Base-by-base conservation (phyloP, 2,888 invertebrate genomes). In the Lepas anatifera region DNA sequence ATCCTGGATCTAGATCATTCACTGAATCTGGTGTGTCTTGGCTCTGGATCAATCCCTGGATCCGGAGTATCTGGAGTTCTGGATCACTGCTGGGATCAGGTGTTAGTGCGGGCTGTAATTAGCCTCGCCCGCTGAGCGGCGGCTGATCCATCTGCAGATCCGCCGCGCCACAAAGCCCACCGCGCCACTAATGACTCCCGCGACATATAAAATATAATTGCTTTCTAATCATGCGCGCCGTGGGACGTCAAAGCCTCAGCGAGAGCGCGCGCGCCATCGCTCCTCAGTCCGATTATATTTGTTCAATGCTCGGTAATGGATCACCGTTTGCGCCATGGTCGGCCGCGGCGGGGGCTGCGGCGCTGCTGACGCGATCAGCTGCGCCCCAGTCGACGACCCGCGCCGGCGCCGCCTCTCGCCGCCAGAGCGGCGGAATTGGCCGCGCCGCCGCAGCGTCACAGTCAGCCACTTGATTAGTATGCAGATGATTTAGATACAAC, bases 171-270 rank as follows among this genome's bases (percentile, higher is more conserved):
- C 58, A 58, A 58, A 58, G 58, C 58, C 48, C 7, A 18, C 58
- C 58, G 32, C 11, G 22, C 58, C 58, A 35, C 58, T 58, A 58
- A 58, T 58, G 58, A 58, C 58, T 35, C 58, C 35, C 32, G 58
- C 32, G 58, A 58, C 58, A 35, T 35, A 58, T 58, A 22, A 32
- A 35, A 35, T 58, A 58, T 58, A 58, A 58, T 58, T 58, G 58
- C 58, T 58, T 58, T 58, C 58, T 58, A 58, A 58, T 58, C 58
- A 58, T 58, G 58, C 58, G 58, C 58, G 58, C 58, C 13, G 58
- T 58, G 58, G 58, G 58, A 58, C 58, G 58, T 58, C 58, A 58
- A 32, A 32, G 58, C 16, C 22, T 18, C 32, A 6, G 35, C 16
- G 32, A 35, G 58, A 58, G 32, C 41, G 22, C 8, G 35, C 32